These are phyloP conservation scores for Sebastiscus albofasciatus DNA, from an alignment of 2,797 vertebrate genomes.

Conservation along the genomic window DNA sequence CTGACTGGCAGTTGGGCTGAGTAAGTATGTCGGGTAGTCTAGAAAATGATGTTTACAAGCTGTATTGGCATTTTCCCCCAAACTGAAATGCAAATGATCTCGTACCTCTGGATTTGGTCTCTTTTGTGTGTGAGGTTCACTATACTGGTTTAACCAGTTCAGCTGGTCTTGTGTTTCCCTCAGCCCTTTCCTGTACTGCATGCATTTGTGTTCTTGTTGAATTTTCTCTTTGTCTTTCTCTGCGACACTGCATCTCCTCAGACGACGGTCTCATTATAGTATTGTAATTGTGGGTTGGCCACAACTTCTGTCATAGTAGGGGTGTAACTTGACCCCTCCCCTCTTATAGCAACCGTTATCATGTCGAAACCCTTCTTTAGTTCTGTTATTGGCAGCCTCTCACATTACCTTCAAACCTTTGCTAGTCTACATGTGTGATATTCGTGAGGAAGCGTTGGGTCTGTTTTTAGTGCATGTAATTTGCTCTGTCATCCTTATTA, in stretches of 20 bases:
- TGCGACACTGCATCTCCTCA: neutral
- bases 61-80: neutral
- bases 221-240: neutral
- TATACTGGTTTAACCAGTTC: constrained; percentile 71
- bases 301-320: constrained; percentile 12
- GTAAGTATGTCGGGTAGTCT: neutral
- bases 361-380: neutral
- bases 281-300: neutral
- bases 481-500: neutral
- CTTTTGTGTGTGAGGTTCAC: neutral
- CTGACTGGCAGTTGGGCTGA: neutral
- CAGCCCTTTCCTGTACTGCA: neutral
- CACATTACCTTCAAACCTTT: neutral
- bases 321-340: constrained; percentile 61
- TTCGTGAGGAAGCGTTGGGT: neutral
- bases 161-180: constrained; percentile 3
- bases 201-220: constrained; percentile 4
- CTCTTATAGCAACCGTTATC: constrained; percentile 27
- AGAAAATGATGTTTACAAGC: neutral
- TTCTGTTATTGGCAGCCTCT: neutral
- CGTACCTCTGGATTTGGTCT: constrained; percentile 6
- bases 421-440: neutral
- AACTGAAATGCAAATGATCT: constrained; percentile 17
- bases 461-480: neutral
- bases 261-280: neutral